Evolutionary conservation across 2,888 invertebrate genomes (phyloP), one percentile per base, ranked within the genome.

Genomic region (Volucella zonaria): DNA sequence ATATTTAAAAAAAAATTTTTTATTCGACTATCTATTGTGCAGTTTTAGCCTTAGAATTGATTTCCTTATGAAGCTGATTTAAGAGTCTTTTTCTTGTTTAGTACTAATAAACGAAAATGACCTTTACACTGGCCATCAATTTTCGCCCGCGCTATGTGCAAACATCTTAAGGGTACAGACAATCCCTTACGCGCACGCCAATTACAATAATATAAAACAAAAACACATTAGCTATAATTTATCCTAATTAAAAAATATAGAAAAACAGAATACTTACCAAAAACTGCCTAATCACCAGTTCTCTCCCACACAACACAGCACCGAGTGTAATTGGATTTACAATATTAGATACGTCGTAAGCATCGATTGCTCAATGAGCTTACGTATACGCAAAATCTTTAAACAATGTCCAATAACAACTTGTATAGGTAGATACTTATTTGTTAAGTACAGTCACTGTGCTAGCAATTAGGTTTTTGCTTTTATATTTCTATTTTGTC

Each of bases 331-430:
- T 82, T 76, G 14, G 66, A 82, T 77, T 82, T 67, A 62, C 12
- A 67, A 61, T 52, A 40, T 47, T 12, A 52, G 11, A 18, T 52
- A 66, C 64, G 75, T 76, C 75, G 76, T 68, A 40, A 52, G 14
- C 56, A 42, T 75, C 64, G 68, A 76, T 81, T 81, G 77, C 68
- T 68, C 68, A 70, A 70, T 77, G 77, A 54, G 68, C 68, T 67
- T 59, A 76, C 59, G 67, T 52, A 49, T n/a, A 38, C 6, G 6
- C 49, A 64, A 49, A 74, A 52, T 56, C 23, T 9, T 14, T 12
- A 61, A 23, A 18, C 23, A 31, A 43, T 11, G 2, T 49, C 18
- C 14, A 51, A 18, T 42, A 11, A 23, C 43, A 8, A 40, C 74
- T 31, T 43, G 14, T 56, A 49, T 10, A 23, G 18, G 18, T 23